Conservation (phyloP, 2,888 invertebrate species). For the Phyllotreta cruciferae region DNA sequence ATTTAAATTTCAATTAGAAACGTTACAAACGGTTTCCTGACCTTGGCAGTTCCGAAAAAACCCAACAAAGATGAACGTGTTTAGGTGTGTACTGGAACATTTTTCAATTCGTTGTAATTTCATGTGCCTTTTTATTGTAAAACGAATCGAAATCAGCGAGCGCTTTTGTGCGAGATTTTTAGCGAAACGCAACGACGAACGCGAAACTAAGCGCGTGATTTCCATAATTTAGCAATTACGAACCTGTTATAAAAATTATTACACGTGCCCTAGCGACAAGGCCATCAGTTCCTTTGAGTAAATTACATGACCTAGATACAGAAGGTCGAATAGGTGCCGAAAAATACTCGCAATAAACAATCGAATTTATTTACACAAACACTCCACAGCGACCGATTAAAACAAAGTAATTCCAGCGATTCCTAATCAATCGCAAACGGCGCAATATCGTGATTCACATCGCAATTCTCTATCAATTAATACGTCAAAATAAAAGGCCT, state of each 20-base stretch:
- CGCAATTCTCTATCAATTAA: constrained; percentile 22
- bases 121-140: background rate
- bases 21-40: background rate
- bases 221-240: constrained; percentile 42
- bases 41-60: background rate
- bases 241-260: constrained; percentile 48
- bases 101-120: background rate
- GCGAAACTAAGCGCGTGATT: constrained; percentile 22
- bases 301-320: constrained; percentile 58
- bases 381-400: background rate
- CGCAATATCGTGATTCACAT: constrained; percentile 46
- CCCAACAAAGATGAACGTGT: background rate
- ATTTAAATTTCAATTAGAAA: constrained; percentile 8
- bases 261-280: constrained; percentile 57
- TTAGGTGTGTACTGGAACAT: background rate
- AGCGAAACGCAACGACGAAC: background rate
- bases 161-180: background rate
- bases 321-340: constrained; percentile 54
- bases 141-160: background rate
- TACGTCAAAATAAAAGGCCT: constrained; percentile 38
- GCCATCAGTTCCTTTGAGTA: constrained; percentile 55
- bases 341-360: constrained; percentile 28
- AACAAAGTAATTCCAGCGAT: background rate
- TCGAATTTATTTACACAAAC: constrained; percentile 5
- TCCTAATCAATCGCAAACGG: constrained; percentile 36